Percentiles rank a stretch among this genome's conserved stretches.
These are phyloP conservation scores for Latheticus oryzae DNA, from an alignment of 2,888 invertebrate genomes.

Conservation along the genomic window DNA sequence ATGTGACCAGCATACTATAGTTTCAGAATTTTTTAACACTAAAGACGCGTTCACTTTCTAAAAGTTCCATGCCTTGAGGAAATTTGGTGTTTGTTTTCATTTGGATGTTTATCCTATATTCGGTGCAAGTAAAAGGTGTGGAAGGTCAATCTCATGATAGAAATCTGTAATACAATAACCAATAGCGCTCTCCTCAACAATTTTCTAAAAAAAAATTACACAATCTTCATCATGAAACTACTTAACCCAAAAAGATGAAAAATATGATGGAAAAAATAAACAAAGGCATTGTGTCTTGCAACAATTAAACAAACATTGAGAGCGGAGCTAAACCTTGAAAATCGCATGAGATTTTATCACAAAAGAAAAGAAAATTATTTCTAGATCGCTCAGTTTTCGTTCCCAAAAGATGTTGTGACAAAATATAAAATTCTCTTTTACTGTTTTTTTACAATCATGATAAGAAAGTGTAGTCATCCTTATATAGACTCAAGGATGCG, in stretches of 20 bases:
- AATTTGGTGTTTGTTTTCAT: conserved; percentile 17
- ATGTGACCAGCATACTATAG: conserved; percentile 35
- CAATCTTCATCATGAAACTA: conserved; percentile 3
- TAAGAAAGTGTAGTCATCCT: conserved; percentile 20
- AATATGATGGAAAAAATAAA: conserved; percentile 21
- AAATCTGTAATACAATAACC: conserved; percentile 9
- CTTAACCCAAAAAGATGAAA: conserved; percentile 37
- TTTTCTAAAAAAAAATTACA: conserved; percentile 23
- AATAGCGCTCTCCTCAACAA: conserved; percentile 6
- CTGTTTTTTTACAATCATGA: conserved; percentile 14
- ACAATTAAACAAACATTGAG: conserved; percentile 48
- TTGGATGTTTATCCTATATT: conserved; percentile 22
- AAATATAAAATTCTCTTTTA: conserved; percentile 27
- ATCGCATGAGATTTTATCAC: conserved; percentile 41
- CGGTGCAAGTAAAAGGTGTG: conserved; percentile 8
- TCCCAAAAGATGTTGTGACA: conserved; percentile 10
- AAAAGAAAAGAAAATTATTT: conserved; percentile 31
- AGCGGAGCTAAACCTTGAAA: conserved; percentile 46
- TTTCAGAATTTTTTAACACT: conserved; percentile 18
- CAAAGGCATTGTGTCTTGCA: conserved; percentile 36
- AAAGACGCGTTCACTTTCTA: conserved; percentile 35
- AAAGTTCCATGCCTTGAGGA: conserved; percentile 19
- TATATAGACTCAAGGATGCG: conserved; percentile 30
- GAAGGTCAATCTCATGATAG: conserved; percentile 24
- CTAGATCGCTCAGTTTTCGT: conserved; percentile 35